Percentiles rank a stretch among this genome's conserved stretches.
Evolutionary conservation across 2,888 invertebrate genomes (phyloP).

Genomic region (Steinernema scapterisci): DNA sequence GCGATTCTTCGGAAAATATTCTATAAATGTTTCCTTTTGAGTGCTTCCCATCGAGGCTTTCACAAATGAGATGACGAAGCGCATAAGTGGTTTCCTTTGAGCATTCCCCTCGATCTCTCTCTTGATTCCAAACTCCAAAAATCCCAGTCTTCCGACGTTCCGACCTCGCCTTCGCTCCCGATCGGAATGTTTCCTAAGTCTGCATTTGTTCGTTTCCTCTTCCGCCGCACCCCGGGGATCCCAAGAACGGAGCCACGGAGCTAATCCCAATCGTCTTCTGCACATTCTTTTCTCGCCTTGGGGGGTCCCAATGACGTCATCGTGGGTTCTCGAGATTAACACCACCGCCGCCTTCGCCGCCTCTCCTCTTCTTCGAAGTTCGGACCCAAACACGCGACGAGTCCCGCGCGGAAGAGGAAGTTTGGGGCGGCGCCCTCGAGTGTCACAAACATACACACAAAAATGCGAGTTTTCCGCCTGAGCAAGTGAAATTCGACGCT

Average conservation of each 20-base stretch:
- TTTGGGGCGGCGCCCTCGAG: neutral
- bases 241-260: neutral
- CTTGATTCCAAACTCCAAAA: no score
- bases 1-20: no score
- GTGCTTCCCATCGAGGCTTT: no score
- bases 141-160: no score
- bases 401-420: neutral
- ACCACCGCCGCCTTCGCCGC: constrained; percentile 25
- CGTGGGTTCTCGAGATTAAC: neutral
- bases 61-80: no score
- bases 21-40: no score
- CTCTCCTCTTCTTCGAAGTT: neutral
- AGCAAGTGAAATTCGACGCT: neutral
- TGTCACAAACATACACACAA: neutral
- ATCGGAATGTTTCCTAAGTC: no score
- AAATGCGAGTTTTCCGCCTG: neutral
- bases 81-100: no score
- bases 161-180: no score
- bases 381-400: neutral
- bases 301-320: neutral
- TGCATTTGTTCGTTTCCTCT: neutral
- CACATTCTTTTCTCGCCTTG: neutral
- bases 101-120: no score
- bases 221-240: constrained; percentile 15
- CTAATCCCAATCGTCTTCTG: constrained; percentile 28